phyloP scores from a whole-genome alignment of 2,113 vertebrate genomes.

The Lepus americanus region DNA sequence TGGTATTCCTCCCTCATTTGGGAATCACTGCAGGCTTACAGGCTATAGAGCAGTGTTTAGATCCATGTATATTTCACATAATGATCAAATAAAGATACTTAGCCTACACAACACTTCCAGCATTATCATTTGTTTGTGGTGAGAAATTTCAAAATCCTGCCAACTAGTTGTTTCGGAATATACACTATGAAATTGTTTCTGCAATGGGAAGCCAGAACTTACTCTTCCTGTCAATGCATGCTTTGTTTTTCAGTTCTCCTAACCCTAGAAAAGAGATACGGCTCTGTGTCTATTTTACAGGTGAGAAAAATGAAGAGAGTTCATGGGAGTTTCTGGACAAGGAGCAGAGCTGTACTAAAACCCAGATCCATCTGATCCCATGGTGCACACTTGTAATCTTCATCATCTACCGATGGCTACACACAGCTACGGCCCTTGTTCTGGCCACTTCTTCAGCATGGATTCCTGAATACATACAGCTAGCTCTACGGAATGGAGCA shows the following conservation, averaged over 20 bases:
- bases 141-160: no score
- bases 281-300: not conserved
- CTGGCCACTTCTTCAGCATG: not conserved
- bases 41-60: no score
- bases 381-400: not conserved
- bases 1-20: not conserved
- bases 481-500: not conserved
- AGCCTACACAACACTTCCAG: no score
- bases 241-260: not conserved
- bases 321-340: not conserved
- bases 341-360: constrained; percentile 13
- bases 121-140: no score
- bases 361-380: not conserved
- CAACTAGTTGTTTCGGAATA: no score
- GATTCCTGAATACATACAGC: not conserved
- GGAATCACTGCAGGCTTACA: not conserved
- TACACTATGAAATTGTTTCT: no score
- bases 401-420: not conserved
- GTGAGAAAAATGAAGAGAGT: constrained; percentile 48
- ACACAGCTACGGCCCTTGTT: not conserved
- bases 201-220: no score
- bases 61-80: no score
- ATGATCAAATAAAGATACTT: no score
- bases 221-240: no score
- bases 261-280: not conserved